These are phyloP conservation scores for Forbesichthys papilliferus DNA, from an alignment of 2,113 vertebrate genomes.

Conservation along the genomic window DNA sequence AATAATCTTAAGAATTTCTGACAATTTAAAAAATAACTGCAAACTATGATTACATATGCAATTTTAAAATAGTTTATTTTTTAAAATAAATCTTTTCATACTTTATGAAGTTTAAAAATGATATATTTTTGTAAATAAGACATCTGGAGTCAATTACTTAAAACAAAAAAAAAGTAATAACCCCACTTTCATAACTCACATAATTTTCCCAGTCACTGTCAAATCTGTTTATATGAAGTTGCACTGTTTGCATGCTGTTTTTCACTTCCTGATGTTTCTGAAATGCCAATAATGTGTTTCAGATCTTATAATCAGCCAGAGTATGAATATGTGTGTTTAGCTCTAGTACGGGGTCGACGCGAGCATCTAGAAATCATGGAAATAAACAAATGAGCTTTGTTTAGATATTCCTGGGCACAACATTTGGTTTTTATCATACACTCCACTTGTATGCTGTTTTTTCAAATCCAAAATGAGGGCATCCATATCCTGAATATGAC, in stretches of 20 bases:
- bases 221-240: neutral
- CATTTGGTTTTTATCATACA: slow-evolving; percentile 69
- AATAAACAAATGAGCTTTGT: slow-evolving; percentile 62
- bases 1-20: no score
- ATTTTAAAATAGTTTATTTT: no score
- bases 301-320: slow-evolving; percentile 33
- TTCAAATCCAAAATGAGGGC: slow-evolving; percentile 34
- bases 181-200: no score
- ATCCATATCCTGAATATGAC: slow-evolving; percentile 62
- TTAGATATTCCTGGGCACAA: slow-evolving; percentile 63
- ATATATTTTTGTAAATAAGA: no score
- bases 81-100: no score
- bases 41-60: no score
- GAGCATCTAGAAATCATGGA: slow-evolving; percentile 48
- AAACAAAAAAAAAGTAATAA: no score
- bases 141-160: no score
- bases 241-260: neutral
- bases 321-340: slow-evolving; percentile 46
- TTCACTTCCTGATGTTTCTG: slow-evolving; percentile 9
- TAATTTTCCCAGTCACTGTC: neutral
- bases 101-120: no score
- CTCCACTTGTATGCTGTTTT: slow-evolving; percentile 45
- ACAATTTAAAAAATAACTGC: no score
- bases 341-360: slow-evolving; percentile 10
- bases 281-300: slow-evolving; percentile 26